These are phyloP conservation scores for Ephialtes manifestator DNA, from an alignment of 2,888 invertebrate species.

Conservation along the genomic window DNA sequence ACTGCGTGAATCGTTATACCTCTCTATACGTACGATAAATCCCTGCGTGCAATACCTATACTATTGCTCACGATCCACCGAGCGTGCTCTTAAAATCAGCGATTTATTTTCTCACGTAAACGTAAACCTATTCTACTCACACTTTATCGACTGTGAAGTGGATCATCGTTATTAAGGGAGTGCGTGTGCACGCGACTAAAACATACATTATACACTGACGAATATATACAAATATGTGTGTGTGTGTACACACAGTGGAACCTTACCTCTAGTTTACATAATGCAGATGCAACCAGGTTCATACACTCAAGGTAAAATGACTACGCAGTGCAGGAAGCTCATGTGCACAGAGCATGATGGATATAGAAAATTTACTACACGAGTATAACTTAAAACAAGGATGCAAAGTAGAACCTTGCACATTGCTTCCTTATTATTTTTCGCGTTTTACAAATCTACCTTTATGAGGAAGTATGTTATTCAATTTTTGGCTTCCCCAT, in stretches of 20 bases:
- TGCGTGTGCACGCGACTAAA: constrained; percentile 5
- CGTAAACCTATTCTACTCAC: constrained; percentile 57
- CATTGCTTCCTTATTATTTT: too few species aligned
- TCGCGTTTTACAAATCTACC: too few species aligned
- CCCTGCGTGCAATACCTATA: not conserved
- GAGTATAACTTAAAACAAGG: too few species aligned
- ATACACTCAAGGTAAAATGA: too few species aligned
- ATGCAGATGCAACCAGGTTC: not conserved
- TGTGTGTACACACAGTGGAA: not conserved
- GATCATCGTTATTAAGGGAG: constrained; percentile 24
- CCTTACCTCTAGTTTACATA: not conserved
- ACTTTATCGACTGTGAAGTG: constrained; percentile 43
- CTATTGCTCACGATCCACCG: constrained; percentile 16
- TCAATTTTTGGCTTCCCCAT: too few species aligned
- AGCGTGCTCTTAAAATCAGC: constrained; percentile 52
- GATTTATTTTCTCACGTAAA: constrained; percentile 61
- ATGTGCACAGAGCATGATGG: too few species aligned
- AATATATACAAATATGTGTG: not conserved
- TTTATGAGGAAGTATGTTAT: too few species aligned
- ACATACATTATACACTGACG: not conserved
- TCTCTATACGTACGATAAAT: constrained; percentile 13
- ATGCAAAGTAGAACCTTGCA: too few species aligned
- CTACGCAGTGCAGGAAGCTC: too few species aligned
- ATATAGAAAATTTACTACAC: too few species aligned
- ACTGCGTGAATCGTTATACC: constrained; percentile 29